These are phyloP conservation scores for Ochotona curzoniae DNA, from an alignment of 2,113 vertebrate genomes.

Conservation along the genomic window DNA sequence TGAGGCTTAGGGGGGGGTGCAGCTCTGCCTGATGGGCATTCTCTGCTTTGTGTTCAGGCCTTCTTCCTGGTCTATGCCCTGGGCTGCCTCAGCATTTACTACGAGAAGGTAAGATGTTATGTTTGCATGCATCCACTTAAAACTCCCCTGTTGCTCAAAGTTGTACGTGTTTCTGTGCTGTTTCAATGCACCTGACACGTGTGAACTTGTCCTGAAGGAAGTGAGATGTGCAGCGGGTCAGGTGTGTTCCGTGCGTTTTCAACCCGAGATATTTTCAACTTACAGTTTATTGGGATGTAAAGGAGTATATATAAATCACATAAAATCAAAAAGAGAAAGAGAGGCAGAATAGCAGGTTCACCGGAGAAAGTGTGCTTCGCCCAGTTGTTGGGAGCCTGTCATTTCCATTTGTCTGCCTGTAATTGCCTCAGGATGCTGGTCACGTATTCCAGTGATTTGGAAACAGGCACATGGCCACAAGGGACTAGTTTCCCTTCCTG, in stretches of 20 bases:
- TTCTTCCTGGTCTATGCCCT: constrained; percentile 97
- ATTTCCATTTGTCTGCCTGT: background rate
- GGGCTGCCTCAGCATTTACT: constrained; percentile 93
- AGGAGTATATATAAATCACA: background rate
- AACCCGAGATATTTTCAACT: background rate
- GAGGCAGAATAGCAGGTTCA: background rate
- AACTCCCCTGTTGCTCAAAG: background rate
- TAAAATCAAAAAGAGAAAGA: background rate
- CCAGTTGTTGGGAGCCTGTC: background rate
- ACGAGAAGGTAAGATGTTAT: constrained; percentile 88
- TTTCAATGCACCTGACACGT: background rate
- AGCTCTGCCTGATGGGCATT: background rate
- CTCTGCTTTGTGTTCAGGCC: constrained; percentile 87
- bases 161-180: background rate
- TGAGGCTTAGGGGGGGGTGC: background rate
- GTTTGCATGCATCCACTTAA: background rate
- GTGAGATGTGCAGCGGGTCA: background rate
- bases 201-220: background rate
- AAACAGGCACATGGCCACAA: background rate
- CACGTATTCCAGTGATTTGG: background rate
- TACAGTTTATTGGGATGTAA: too few species aligned
- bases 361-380: background rate
- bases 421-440: background rate
- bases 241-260: background rate
- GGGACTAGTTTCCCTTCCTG: background rate